Conservation (phyloP, 2,888 invertebrate genomes). For the Pseudolycoriella hygida region DNA sequence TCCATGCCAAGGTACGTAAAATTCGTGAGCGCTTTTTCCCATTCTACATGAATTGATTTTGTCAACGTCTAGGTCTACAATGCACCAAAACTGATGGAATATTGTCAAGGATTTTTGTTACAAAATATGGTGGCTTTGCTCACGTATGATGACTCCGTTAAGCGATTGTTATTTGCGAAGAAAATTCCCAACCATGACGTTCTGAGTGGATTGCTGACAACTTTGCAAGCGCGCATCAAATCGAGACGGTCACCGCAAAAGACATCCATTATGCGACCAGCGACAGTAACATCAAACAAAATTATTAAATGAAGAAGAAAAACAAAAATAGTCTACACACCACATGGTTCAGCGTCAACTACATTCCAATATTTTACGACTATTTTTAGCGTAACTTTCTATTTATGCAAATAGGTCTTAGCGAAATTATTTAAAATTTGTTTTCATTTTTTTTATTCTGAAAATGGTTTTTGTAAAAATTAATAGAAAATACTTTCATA, state of each 20-base stretch:
- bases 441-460: too few relatives aligned
- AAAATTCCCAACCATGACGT: constrained; percentile 82
- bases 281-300: constrained; percentile 2
- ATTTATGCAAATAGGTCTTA: too few relatives aligned
- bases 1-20: constrained; percentile 63
- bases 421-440: too few relatives aligned
- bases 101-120: constrained; percentile 76
- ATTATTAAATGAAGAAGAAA: constrained; percentile 1
- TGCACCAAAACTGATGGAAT: constrained; percentile 69
- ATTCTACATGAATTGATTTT: background rate
- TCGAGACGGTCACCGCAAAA: constrained; percentile 26
- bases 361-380: too few relatives aligned
- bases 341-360: too few relatives aligned
- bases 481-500: too few relatives aligned
- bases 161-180: constrained; percentile 72
- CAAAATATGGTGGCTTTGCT: constrained; percentile 90
- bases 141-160: constrained; percentile 80
- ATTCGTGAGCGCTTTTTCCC: background rate
- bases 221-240: constrained; percentile 67
- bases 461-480: too few relatives aligned
- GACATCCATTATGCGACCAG: constrained; percentile 1
- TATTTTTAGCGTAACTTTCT: too few relatives aligned
- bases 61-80: constrained; percentile 51
- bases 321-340: too few relatives aligned
- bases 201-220: constrained; percentile 58